Evolutionary conservation across 2,888 invertebrate species (phyloP), one percentile per base, ranked within the genome.

Genomic region (Hemicrepidius hirtus): DNA sequence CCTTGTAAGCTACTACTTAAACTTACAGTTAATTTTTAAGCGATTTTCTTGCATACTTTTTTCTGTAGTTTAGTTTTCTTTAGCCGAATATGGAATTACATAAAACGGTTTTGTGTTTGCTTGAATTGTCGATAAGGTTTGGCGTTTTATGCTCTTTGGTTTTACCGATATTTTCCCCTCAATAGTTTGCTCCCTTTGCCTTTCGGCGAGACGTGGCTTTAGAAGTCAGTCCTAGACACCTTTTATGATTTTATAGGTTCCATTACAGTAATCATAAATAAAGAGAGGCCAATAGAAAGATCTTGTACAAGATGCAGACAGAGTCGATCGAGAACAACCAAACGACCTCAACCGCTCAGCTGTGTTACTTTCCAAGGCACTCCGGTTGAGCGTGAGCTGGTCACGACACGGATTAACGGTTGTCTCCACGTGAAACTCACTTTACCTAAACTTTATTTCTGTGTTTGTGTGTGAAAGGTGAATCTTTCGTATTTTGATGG

Each of bases 351-450:
- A 76, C 71, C 75, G 46, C 75, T 79, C 78, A 78, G 80, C 78
- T 79, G 80, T 79, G 77, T 80, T 80, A 80, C 80, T 80, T 79
- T 80, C 80, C 75, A 79, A 79, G 79, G 78, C 77, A 80, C 78
- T 79, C 76, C 74, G 75, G 78, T 76, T 73, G 74, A 75, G 77
- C 79, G 76, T 79, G 81, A 81, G 80, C 76, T 80, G 78, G 81
- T 81, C 81, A 80, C 79, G 80, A 80, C 76, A 68, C 74, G 69
- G 68, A 68, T 28, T 80, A 80, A 81, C 80, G 79, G 81, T 80
- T 65, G 63, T 70, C 66, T 69, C 64, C 66, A 67, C 73, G 65
- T 75, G 60, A 67, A 62, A 70, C 63, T 71, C 66, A 70, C 60
- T 66, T 49, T 59, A 66, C 67, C 62, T 41, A 62, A 62, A 35